Conservation (phyloP, 2,113 vertebrate species). For the Zosterops borbonicus region DNA sequence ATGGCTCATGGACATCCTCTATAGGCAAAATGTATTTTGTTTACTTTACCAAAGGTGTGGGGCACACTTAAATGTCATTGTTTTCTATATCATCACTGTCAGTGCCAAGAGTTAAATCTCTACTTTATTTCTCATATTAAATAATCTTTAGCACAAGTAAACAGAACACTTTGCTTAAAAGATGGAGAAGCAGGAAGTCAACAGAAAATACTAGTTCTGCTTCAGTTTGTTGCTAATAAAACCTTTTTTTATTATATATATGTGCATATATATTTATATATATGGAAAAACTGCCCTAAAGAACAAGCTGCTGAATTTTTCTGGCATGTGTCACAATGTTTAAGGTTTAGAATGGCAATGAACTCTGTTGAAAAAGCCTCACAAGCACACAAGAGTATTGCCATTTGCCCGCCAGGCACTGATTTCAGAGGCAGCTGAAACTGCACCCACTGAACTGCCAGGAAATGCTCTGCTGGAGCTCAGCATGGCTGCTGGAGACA, state of each 20-base stretch:
- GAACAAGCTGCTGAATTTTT: constrained; percentile 31
- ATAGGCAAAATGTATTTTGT: background rate
- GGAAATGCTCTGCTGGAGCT: background rate
- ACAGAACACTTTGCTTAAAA: background rate
- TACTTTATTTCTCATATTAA: background rate
- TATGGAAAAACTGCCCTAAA: constrained; percentile 36
- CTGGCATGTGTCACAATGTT: constrained; percentile 67
- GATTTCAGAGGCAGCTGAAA: constrained; percentile 36
- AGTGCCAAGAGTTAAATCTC: background rate
- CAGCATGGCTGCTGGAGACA: background rate
- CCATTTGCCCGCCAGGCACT: constrained; percentile 41
- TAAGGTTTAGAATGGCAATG: constrained; percentile 60
- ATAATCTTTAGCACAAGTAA: background rate
- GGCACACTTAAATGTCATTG: background rate
- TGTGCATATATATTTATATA: background rate
- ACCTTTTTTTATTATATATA: background rate
- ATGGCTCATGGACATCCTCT: background rate
- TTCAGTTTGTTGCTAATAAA: background rate
- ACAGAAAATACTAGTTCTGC: background rate
- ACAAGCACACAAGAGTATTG: background rate
- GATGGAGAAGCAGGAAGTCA: background rate
- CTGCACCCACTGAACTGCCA: constrained; percentile 5
- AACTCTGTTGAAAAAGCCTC: constrained; percentile 52
- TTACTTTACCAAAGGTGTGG: background rate
- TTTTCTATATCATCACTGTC: background rate